A percentile compares a stretch with the other conserved stretches of the same genome.
These are phyloP conservation scores for Grammomys dolichurus DNA, from an alignment of 2,113 vertebrate genomes.

Conservation along the genomic window DNA sequence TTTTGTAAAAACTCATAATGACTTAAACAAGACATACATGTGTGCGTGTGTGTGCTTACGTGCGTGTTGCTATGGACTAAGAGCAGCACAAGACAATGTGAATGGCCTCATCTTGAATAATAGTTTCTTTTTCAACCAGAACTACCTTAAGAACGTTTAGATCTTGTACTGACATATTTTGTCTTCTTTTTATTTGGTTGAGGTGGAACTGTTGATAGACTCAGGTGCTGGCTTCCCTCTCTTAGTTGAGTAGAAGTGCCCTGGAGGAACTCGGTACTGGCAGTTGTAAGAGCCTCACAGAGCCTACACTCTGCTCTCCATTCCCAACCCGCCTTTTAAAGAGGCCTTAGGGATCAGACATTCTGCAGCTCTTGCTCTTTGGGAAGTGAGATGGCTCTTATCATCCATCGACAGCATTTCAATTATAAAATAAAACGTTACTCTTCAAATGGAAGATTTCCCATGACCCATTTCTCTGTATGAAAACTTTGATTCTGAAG, in stretches of 20 bases:
- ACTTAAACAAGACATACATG: constrained; percentile 59
- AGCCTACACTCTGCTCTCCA: not conserved
- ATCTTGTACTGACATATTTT: constrained; percentile 11
- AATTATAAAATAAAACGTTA: constrained; percentile 45
- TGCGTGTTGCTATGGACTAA: constrained; percentile 16
- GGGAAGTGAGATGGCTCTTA: not conserved
- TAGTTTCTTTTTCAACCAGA: constrained; percentile 72
- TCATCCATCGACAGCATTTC: constrained; percentile 1
- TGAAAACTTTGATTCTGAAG: constrained; percentile 50
- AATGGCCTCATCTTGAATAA: constrained; percentile 73
- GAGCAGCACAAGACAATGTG: constrained; percentile 72
- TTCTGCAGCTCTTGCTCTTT: not conserved
- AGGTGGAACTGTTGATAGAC: not conserved
- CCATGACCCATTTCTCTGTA: not conserved
- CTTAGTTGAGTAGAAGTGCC: constrained; percentile 15
- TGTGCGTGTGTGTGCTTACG: too few species aligned
- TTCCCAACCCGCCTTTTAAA: not conserved
- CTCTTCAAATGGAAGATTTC: not conserved
- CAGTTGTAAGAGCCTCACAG: not conserved
- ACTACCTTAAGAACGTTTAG: constrained; percentile 63
- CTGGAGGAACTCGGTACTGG: not conserved
- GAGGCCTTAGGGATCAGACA: not conserved
- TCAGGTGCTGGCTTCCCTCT: not conserved
- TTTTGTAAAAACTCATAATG: constrained; percentile 54
- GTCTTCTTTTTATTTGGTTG: constrained; percentile 10